Evolutionary conservation across 2,888 invertebrate genomes (phyloP).

Genomic region (Stictocephala bisonia): DNA sequence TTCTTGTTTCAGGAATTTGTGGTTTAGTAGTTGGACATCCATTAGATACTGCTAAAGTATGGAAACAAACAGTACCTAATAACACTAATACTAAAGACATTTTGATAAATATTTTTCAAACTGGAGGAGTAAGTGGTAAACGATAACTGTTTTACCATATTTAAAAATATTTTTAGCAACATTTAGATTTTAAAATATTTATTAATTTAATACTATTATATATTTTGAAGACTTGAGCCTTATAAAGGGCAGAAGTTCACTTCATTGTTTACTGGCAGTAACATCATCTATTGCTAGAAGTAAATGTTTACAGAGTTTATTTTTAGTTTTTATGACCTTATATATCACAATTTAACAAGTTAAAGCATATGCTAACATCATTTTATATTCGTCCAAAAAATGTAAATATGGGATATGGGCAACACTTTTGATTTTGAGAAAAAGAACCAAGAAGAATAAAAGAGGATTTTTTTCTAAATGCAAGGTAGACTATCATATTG

Average conservation of each 20-base stretch:
- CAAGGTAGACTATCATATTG: neutral
- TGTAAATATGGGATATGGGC: too few species aligned
- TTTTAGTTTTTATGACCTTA: too few species aligned
- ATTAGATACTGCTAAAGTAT: constrained; percentile 78
- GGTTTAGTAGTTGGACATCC: constrained; percentile 76
- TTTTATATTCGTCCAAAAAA: too few species aligned
- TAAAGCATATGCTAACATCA: too few species aligned
- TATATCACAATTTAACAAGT: too few species aligned
- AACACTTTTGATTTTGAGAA: too few species aligned
- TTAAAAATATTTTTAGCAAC: constrained; percentile 9
- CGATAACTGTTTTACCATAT: neutral
- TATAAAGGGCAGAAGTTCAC: too few species aligned
- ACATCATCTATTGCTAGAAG: too few species aligned
- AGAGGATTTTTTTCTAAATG: neutral
- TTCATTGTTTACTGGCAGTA: too few species aligned
- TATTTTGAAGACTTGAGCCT: too few species aligned
- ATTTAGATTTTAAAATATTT: neutral
- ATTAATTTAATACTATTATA: too few species aligned
- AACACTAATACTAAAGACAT: constrained; percentile 60
- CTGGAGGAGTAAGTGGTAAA: constrained; percentile 62
- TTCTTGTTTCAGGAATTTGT: constrained; percentile 67
- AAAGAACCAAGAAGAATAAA: too few species aligned
- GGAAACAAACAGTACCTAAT: constrained; percentile 68
- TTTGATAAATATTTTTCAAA: constrained; percentile 61
- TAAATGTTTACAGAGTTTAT: neutral